These are phyloP conservation scores for Pteronotus mesoamericanus DNA, from an alignment of 2,797 vertebrate species.

Conservation along the genomic window DNA sequence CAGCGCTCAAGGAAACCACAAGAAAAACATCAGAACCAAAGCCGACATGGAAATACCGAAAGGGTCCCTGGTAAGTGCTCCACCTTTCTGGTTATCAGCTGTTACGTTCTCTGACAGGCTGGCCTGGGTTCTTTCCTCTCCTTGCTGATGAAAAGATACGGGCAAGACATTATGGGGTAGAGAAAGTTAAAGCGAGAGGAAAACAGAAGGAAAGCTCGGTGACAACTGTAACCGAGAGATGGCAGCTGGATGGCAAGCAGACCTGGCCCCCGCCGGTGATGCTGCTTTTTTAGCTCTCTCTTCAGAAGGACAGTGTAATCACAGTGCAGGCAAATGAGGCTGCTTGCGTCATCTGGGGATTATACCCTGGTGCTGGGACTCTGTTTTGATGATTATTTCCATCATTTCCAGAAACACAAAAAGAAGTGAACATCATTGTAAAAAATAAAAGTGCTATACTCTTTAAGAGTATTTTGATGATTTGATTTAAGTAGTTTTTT, in stretches of 20 bases:
- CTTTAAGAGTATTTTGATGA: not conserved
- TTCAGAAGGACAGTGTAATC: conserved; percentile 24
- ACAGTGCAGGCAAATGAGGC: conserved; percentile 23
- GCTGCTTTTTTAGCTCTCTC: not conserved
- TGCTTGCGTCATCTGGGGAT: not conserved
- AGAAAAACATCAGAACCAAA: conserved; percentile 86
- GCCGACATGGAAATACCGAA: conserved; percentile 86
- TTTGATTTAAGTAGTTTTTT: not conserved
- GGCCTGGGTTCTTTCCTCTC: not conserved
- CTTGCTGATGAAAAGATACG: conserved; percentile 17
- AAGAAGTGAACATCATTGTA: not conserved
- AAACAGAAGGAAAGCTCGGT: not conserved
- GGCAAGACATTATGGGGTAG: not conserved
- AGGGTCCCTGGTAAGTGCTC: conserved; percentile 86
- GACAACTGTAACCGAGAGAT: not conserved
- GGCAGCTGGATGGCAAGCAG: conserved; percentile 18
- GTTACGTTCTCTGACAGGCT: not conserved
- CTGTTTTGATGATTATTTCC: conserved; percentile 36
- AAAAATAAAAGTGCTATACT: conserved; percentile 29
- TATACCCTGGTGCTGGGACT: conserved; percentile 5
- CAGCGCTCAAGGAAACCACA: conserved; percentile 85
- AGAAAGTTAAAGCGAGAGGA: not conserved
- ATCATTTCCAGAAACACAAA: not conserved
- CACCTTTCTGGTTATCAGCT: conserved; percentile 18
- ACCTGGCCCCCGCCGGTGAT: not conserved